Conservation (phyloP, 2,113 vertebrate species). For the Chionomys nivalis region DNA sequence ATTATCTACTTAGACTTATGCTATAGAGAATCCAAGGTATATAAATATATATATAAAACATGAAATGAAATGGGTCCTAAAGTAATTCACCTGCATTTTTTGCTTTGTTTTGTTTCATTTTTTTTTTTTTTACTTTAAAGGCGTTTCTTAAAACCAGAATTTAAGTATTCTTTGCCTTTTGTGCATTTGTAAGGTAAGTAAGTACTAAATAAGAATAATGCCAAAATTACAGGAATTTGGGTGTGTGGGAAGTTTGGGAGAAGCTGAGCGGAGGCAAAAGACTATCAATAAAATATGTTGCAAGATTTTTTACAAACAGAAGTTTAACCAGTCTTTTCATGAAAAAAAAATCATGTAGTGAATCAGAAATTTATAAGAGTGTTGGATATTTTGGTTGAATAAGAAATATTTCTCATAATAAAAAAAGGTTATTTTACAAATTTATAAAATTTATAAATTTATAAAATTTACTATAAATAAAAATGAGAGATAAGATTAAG, state of each 20-base stretch:
- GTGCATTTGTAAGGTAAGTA: not conserved
- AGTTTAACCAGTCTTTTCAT: not conserved
- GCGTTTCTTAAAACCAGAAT: not conserved
- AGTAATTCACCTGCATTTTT: not conserved
- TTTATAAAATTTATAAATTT: not conserved
- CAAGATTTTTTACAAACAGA: not conserved
- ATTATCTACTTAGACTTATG: not conserved
- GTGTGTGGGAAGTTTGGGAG: fast-evolving
- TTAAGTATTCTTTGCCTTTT: not conserved
- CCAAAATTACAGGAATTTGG: not conserved
- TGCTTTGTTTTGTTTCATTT: not conserved
- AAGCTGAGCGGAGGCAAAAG: not conserved
- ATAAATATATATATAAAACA: not conserved
- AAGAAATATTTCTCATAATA: not conserved
- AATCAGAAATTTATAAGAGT: not conserved
- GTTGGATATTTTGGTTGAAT: not conserved
- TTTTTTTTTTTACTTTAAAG: not conserved
- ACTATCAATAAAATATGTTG: not conserved
- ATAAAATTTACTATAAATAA: not conserved
- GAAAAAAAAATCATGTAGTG: not conserved
- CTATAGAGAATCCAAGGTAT: not conserved
- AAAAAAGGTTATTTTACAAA: not conserved
- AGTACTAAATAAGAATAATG: not conserved
- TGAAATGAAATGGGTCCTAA: not conserved
- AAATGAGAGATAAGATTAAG: not conserved